Evolutionary conservation across 2,113 vertebrate genomes (phyloP).

Genomic region (Chaetodon trifascialis): DNA sequence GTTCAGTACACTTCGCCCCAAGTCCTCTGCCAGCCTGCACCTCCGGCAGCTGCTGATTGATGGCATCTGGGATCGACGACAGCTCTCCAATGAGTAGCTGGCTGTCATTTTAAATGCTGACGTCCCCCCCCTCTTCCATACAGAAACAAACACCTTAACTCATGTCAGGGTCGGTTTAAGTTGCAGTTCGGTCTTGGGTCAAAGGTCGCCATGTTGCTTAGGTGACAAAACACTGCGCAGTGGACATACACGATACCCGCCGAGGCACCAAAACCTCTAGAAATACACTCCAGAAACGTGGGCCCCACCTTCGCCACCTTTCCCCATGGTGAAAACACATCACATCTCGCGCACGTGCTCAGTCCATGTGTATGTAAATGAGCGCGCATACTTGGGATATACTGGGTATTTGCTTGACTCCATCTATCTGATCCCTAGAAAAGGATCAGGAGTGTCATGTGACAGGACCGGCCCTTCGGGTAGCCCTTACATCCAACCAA

Average conservation of each 20-base stretch:
- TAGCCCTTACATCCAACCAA: constrained; percentile 50
- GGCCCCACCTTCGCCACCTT: neutral
- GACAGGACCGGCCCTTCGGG: constrained; percentile 58
- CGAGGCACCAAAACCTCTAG: neutral
- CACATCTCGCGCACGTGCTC: constrained; percentile 19
- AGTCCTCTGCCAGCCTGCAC: neutral
- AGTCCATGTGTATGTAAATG: constrained; percentile 53
- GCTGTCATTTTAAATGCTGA: constrained; percentile 22
- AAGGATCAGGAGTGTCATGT: constrained; percentile 68
- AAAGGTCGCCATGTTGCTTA: neutral
- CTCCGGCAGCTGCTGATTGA: constrained; percentile 49
- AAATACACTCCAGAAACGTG: neutral
- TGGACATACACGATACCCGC: too few species aligned
- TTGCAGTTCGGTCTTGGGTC: neutral
- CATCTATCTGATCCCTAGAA: constrained; percentile 56
- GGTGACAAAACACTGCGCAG: neutral
- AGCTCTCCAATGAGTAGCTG: constrained; percentile 30
- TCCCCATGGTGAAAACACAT: neutral
- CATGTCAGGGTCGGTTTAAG: constrained; percentile 8
- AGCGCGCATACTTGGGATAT: constrained; percentile 45
- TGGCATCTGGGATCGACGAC: constrained; percentile 31
- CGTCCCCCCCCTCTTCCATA: neutral
- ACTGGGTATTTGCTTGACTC: constrained; percentile 42
- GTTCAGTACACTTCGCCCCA: constrained; percentile 4
- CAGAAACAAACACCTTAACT: constrained; percentile 18